Base-by-base conservation (phyloP, 2,888 invertebrate genomes). In the Brenthis hecate region DNA sequence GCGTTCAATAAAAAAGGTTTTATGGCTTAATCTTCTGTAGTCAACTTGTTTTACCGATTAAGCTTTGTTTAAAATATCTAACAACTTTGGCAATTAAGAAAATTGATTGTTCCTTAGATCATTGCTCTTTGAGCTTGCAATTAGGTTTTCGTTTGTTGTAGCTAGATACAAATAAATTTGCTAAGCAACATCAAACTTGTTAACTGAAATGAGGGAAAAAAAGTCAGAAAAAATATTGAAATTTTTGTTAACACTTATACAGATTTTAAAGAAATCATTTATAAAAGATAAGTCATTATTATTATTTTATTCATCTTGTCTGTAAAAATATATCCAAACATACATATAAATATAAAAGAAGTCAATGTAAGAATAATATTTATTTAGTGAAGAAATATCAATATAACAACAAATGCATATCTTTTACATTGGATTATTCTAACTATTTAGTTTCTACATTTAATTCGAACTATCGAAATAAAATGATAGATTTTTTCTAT, bases 401-500 rank as follows among this genome's bases (percentile, higher is more conserved):
- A 47, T 23, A 5, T 47, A 28, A 62, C 5, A 51, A 62, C 8
- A 51, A 4, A n/a, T n/a, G 1, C 28, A 54, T 53, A 53, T 43
- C 53, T 58, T 58, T 47, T 13, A 60, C 53, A 32, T 14, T 23
- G 5, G 57, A 57, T 53, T 16, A 32, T 47, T 43, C 47, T 14
- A 2, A 3, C 58, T 55, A 54, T 54, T 53, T n/a, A 36, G 54
- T 66, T 53, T 54, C 28, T 55, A 19, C 28, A 13, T 54, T 60
- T 58, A 48, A 43, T 61, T 61, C 53, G 16, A 66, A 61, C 16
- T 65, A 51, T 69, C 69, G 54, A 68, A 68, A 70, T 66, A 43
- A 56, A 72, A 68, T 69, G 71, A 70, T 66, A 68, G 65, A 71
- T 72, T 71, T 69, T 43, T 58, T 53, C 47, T 62, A 64, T 70